Evolutionary conservation across 1,140 invertebrate species (phyloP), one percentile per base, ranked within the genome.

Genomic region (Ganaspis sp.): DNA sequence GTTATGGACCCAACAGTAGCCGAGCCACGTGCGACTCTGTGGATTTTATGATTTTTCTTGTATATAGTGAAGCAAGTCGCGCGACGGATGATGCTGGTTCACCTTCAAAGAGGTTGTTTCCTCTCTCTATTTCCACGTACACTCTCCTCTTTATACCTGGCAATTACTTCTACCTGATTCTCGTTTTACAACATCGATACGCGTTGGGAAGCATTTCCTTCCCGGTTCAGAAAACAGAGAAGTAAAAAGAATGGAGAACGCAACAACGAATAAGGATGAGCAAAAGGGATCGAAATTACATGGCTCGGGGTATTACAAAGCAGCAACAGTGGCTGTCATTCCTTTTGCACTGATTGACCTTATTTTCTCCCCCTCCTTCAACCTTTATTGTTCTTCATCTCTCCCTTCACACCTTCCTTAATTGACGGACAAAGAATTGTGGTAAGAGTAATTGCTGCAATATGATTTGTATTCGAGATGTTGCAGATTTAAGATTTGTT

Each of bases 61-160:
- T 15, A 29, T 26, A 1, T 23, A 29, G 26, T 15, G 4, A 29
- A 11, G 19, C 26, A 29, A 26, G 26, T 29, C 12, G 58, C 58
- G 5, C 21, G 21, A 64, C 58, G 58, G 58, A 64, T 34, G 58
- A 6, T 64, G 58, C 58, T 26, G 12, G 58, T 64, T 64, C 23
- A 64, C 58, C 58, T 64, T 64, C 58, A 64, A 64, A 64, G 12
- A 64, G 58, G 58, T 29, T 64, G 15, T 64, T 64, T 64, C 23
- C 58, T 64, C 58, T 64, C 26, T 23, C 26, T 64, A 64, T 64
- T 49, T n/a, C 45, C 45, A 64, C 2, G 11, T 29, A 26, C 23
- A 64, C 26, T 11, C 23, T 64, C 21, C 23, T 29, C 58, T 64
- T 64, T 64, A 64, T 64, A 64, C 23, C 58, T n/a, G 23, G 58